These are phyloP conservation scores for Malthinus flaveolus DNA, from an alignment of 2,888 invertebrate genomes.

Conservation along the genomic window DNA sequence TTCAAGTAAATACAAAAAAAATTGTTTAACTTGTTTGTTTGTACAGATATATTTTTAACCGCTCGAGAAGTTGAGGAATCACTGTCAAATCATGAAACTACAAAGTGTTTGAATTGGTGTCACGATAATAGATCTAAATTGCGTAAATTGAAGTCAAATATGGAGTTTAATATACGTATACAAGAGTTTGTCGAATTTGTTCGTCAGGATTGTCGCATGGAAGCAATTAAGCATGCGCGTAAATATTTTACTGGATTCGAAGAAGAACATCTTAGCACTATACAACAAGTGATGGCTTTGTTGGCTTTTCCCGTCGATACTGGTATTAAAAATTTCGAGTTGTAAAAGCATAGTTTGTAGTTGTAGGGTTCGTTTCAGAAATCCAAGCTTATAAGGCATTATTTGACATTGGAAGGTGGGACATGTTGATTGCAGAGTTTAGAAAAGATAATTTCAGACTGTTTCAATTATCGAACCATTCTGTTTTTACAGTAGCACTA, in stretches of 20 bases:
- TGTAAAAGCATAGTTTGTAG: neutral
- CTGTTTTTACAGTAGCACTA: slow-evolving; percentile 88
- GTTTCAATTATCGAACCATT: slow-evolving; percentile 89
- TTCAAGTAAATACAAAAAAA: neutral
- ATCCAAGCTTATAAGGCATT: slow-evolving; percentile 72
- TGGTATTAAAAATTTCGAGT: slow-evolving; percentile 51
- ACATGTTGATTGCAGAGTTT: slow-evolving; percentile 84
- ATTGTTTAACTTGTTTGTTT: slow-evolving; percentile 9
- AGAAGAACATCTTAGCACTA: slow-evolving; percentile 82
- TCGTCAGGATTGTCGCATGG: slow-evolving; percentile 80
- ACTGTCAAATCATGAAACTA: slow-evolving; percentile 77
- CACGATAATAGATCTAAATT: slow-evolving; percentile 95
- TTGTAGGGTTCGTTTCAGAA: slow-evolving; percentile 51
- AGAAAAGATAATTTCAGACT: slow-evolving; percentile 91
- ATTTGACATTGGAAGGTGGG: slow-evolving; percentile 75
- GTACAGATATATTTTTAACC: slow-evolving; percentile 77
- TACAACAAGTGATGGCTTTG: slow-evolving; percentile 94
- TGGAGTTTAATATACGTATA: slow-evolving; percentile 92
- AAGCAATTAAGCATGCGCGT: slow-evolving; percentile 93
- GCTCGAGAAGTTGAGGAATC: slow-evolving; percentile 88
- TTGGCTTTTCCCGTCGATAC: slow-evolving; percentile 89
- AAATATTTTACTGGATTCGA: slow-evolving; percentile 89
- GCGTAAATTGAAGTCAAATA: slow-evolving; percentile 88
- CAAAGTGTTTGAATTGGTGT: slow-evolving; percentile 92
- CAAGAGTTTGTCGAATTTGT: slow-evolving; percentile 96